These are phyloP conservation scores for Busseola fusca DNA, from an alignment of 2,888 invertebrate species.

Conservation along the genomic window DNA sequence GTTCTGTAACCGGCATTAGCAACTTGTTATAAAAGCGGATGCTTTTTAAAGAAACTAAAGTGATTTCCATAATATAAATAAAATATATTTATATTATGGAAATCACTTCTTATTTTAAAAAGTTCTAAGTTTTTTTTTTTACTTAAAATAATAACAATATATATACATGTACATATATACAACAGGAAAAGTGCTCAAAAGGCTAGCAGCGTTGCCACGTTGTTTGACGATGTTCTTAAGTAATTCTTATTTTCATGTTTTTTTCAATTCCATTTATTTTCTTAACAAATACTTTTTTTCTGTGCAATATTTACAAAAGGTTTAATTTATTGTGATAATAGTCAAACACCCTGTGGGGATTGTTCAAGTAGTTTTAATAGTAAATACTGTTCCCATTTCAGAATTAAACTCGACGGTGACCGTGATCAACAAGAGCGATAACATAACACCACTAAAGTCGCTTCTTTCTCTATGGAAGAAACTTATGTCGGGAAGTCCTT, in stretches of 20 bases:
- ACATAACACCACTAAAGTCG: slow-evolving; percentile 87
- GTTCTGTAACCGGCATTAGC: no score
- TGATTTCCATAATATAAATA: no score
- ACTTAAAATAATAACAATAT: no score
- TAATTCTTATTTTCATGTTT: background rate
- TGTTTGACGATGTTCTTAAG: background rate
- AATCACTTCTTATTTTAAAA: no score
- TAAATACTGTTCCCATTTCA: slow-evolving; percentile 54
- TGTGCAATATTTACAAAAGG: background rate
- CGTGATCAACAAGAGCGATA: slow-evolving; percentile 88
- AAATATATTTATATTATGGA: no score
- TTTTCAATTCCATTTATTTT: background rate
- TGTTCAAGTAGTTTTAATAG: background rate
- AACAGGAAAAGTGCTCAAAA: background rate
- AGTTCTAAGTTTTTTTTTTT: no score
- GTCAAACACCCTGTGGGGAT: background rate
- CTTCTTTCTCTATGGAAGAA: slow-evolving; percentile 95
- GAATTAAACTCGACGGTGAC: slow-evolving; percentile 76
- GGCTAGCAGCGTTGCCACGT: background rate
- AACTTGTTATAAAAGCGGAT: no score
- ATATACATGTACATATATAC: no score
- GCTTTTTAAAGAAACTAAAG: no score
- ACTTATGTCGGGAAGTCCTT: slow-evolving; percentile 88
- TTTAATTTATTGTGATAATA: background rate
- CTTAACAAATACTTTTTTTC: no score